phyloP scores from a whole-genome alignment of 2,888 invertebrate genomes.

The Copidosoma aretas region DNA sequence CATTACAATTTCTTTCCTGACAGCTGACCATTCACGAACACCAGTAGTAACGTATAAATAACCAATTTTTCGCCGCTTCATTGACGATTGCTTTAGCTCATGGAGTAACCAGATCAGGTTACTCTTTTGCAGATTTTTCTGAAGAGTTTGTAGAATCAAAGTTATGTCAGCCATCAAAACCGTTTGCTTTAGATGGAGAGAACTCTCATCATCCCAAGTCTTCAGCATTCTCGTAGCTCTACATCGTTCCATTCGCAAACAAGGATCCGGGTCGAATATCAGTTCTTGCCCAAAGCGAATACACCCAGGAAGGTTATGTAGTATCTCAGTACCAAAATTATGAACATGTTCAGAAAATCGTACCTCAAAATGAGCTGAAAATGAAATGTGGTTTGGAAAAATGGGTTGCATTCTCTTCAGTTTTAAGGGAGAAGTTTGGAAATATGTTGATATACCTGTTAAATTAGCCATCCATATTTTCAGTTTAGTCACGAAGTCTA shows the following conservation, averaged over 20 bases:
- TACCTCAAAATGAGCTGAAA: background rate
- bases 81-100: no score
- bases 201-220: background rate
- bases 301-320: background rate
- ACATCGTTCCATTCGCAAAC: background rate
- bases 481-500: no score
- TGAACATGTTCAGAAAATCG: background rate
- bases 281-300: background rate
- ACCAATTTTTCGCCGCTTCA: no score
- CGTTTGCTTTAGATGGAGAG: background rate
- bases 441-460: background rate
- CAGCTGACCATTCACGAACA: no score
- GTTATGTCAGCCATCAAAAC: background rate
- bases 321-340: background rate
- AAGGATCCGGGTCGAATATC: background rate
- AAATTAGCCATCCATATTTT: no score
- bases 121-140: no score
- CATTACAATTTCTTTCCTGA: no score
- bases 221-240: background rate
- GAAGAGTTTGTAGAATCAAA: no score
- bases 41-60: no score
- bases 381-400: background rate
- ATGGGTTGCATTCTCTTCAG: background rate
- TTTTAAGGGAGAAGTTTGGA: background rate
- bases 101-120: no score